Base-by-base conservation (phyloP, 35 echinoderm and acorn worm species). In the Amphiura filiformis region DNA sequence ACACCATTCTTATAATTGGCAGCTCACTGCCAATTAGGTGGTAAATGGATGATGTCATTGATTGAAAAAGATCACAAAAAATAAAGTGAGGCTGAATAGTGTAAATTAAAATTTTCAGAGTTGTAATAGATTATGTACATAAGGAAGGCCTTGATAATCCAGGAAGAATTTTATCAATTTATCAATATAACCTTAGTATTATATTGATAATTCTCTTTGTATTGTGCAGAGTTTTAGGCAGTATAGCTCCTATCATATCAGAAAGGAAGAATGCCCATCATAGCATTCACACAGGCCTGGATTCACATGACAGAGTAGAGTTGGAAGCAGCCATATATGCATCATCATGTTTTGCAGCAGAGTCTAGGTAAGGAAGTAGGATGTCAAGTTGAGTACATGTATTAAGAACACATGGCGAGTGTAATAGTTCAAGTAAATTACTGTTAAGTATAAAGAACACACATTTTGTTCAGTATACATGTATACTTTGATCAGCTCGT, bases 261-360 rank as follows among this genome's bases (percentile, higher is more conserved):
- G 95, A 98, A 32, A 88, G 92, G 42, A 98, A 98, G 84, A 91
- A 90, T 81, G 91, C 93, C 17, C 95, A 97, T 84, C 91, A 97
- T 81, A 97, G 95, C 77, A 93, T 97, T 34, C 90, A 91, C 47
- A 90, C 80, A 56, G 91, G 91, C 52, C 81, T 97, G 20, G 95
- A 97, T 56, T 97, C 95, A 33, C 95, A 97, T 81, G 95, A 97
- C 57, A 87, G 82, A 77, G 88, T 93, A 0, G 95, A 97, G 81
- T 79, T 97, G 37, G 95, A 97, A 52, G 91, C 95, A 49, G 95
- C 95, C 56, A 97, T 97, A 47, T 97, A 90, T 86, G 88, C 95
- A 44, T 88, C 91, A 33, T 93, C 92, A 14, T 90, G 91, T 42
- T 97, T 97, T 93, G 88, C 95, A 23, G 95, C 88, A 32, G 84